Evolutionary conservation across 2,888 invertebrate species (phyloP), one percentile per base, ranked within the genome.

Genomic region (Phengaris alcon): DNA sequence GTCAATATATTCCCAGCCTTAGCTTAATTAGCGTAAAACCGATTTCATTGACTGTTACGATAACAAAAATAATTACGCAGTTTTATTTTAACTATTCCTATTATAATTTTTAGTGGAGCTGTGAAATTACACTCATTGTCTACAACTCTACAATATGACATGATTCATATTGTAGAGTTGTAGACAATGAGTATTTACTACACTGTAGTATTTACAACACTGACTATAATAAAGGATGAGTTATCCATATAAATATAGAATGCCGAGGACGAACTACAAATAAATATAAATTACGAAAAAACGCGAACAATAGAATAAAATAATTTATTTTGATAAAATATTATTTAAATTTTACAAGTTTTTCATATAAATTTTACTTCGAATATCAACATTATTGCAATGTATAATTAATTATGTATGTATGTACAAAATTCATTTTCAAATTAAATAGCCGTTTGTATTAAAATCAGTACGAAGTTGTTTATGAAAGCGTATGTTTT

Each of bases 131-230:
- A 59, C 10, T 59, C 59, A 22, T 59, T 59, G 59, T 59, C 22
- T 59, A 59, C 59, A 59, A 59, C 9, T 59, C 22, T 59, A 59
- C 59, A 59, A 59, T 22, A 59, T 59, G 59, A 22, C 59, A 10
- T 10, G 59, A n/a, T n/a, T n/a, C n/a, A n/a, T n/a, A n/a, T n/a
- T n/a, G n/a, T n/a, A n/a, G n/a, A n/a, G n/a, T n/a, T n/a, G n/a
- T n/a, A n/a, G n/a, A n/a, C n/a, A n/a, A n/a, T 10, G n/a, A 15
- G 4, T 35, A 59, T 59, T 22, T 22, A 59, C 59, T 57, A 15
- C 8, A 59, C 4, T n/a, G n/a, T n/a, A 15, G 4, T 35, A 59
- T 59, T 22, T 59, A 59, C 59, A 15, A 15, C 8, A 59, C 4
- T 22, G 22, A 22, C 10, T 59, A 10, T 22, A 59, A 22, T 10